phyloP scores from a whole-genome alignment of 2,113 vertebrate genomes.

The Takifugu flavidus region DNA sequence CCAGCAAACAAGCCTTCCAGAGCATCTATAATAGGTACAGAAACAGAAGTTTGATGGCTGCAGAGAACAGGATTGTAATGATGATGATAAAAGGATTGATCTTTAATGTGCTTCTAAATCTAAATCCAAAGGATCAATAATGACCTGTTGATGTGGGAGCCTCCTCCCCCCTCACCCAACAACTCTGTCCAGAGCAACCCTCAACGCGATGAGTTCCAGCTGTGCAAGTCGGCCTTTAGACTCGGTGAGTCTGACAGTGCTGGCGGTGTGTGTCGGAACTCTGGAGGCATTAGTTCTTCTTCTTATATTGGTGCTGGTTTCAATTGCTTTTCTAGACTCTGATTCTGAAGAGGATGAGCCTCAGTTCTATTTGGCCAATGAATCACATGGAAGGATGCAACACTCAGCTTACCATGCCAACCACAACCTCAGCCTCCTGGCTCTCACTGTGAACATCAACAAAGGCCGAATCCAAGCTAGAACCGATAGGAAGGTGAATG shows the following conservation, averaged over 20 bases:
- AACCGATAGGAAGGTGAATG: conserved; percentile 83
- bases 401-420: conserved; percentile 47
- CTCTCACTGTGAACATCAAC: conserved; percentile 78
- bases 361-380: conserved; percentile 74
- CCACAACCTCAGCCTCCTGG: conserved; percentile 79
- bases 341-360: conserved; percentile 88
- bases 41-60: background rate
- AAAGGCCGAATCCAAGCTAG: conserved; percentile 83
- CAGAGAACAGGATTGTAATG: background rate
- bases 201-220: conserved; percentile 77
- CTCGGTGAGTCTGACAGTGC: conserved; percentile 72
- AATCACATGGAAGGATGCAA: conserved; percentile 47
- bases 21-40: conserved; percentile 88
- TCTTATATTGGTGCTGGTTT: background rate
- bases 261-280: conserved; percentile 11
- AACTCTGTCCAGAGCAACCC: conserved; percentile 40
- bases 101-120: conserved; percentile 5
- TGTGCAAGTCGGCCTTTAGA: conserved; percentile 90
- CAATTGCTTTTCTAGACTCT: conserved; percentile 69
- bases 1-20: conserved; percentile 88
- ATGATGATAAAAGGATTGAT: background rate
- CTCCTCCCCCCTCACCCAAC: conserved; percentile 39
- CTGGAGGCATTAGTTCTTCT: background rate
- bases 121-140: conserved; percentile 82
- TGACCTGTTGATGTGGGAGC: conserved; percentile 90